Conservation (phyloP, 2,113 vertebrate species). For the Dasyurus viverrinus region DNA sequence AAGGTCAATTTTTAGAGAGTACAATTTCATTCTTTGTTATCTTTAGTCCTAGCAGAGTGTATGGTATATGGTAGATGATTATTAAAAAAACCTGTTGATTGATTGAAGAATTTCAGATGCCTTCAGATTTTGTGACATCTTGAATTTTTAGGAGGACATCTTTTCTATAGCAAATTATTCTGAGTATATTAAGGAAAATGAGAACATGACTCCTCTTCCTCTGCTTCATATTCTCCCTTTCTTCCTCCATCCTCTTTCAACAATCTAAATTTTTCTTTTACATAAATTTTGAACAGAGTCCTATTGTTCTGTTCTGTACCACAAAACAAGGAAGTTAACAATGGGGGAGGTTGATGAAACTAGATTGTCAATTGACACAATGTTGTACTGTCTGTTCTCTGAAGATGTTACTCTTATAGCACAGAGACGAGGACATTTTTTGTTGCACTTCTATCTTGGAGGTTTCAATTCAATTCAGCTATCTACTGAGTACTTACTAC, state of each 20-base stretch:
- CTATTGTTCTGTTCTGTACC: constrained; percentile 67
- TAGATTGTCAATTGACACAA: constrained; percentile 33
- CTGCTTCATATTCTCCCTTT: neutral
- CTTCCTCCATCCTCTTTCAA: neutral
- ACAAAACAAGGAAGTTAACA: constrained; percentile 65
- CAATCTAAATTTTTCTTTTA: constrained; percentile 23
- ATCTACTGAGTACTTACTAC: neutral
- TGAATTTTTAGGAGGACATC: constrained; percentile 41
- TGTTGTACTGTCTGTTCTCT: constrained; percentile 39
- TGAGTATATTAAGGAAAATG: constrained; percentile 43
- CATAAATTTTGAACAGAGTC: constrained; percentile 63
- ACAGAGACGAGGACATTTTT: constrained; percentile 33
- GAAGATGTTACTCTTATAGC: neutral
- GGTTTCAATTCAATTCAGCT: neutral
- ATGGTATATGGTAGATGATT: neutral
- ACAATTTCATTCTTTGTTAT: neutral
- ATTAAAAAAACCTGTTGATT: neutral
- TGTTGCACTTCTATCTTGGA: constrained; percentile 54
- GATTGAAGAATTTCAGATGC: constrained; percentile 14
- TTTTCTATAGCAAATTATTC: constrained; percentile 29
- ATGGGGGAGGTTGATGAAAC: constrained; percentile 57
- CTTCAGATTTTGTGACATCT: constrained; percentile 51
- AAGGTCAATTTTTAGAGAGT: neutral
- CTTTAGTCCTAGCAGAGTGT: neutral
- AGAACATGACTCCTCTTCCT: constrained; percentile 34